Evolutionary conservation across 2,113 vertebrate genomes (phyloP), one percentile per base, ranked within the genome.

Genomic region (Macrotus californicus): DNA sequence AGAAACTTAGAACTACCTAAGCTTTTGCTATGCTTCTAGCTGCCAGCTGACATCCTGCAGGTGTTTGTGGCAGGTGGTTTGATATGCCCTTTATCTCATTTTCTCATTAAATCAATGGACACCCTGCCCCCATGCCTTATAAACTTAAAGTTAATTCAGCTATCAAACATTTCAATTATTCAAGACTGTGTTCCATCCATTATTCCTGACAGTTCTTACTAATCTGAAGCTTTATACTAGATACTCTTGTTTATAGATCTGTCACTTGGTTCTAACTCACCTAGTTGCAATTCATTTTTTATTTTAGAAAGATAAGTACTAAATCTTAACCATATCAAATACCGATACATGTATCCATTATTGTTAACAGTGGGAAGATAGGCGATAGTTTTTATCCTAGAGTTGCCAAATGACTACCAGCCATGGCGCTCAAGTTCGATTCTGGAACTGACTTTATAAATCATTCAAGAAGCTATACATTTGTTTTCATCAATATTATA

Each of bases 291-390:
- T 89, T 95, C 59, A 67, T 79, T 54, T 79, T 96, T 87, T 82
- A 67, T 90, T 88, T 94, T 84, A 87, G 50, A 92, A 93, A 88
- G 29, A 52, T 43, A 84, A 67, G 18, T 89, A 46, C 69, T 86
- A 76, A 83, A 9, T 56, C 39, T 72, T 82, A 64, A 56, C 50
- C 73, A 13, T 5, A 26, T 80, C 46, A 59, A 77, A 79, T 92
- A 69, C 13, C n/a, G 84, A 0, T 89, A 54, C 15, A 39, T 59
- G 39, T 56, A 80, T 34, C 24, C 34, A 64, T 96, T 80, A 56
- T 73, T 89, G 61, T 67, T 76, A 76, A 46, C 43, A 75, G 48
- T 70, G 21, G n/a, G 39, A 21, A 81, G 80, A 87, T 61, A 89
- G 52, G 19, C 54, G 43, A 66, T 43, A 50, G n/a, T 61, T 50